Conservation (phyloP, 1,140 invertebrate genomes). For the Aphidius gifuensis region DNA sequence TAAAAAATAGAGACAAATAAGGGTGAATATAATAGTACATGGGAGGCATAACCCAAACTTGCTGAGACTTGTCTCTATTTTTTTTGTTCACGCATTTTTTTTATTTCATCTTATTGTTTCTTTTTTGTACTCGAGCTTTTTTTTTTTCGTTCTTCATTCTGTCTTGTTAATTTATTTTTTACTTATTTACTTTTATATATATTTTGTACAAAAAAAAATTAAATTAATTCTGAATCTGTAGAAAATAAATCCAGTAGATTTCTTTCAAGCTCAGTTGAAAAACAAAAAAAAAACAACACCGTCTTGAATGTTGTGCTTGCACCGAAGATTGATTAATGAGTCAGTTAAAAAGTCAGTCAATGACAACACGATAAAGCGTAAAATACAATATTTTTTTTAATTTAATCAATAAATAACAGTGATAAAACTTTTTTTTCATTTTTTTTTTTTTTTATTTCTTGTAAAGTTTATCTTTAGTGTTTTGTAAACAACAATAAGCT, state of each 20-base stretch:
- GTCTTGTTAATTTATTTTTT: not conserved
- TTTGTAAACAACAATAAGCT: no score
- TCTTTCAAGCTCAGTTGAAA: not conserved
- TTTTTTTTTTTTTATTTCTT: not conserved
- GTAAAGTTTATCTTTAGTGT: not conserved
- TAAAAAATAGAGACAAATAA: constrained; percentile 25
- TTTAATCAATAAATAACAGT: constrained; percentile 17
- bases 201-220: constrained; percentile 1
- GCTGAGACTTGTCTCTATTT: constrained; percentile 31
- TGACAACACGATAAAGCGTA: constrained; percentile 16
- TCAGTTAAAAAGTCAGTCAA: constrained; percentile 18
- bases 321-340: constrained; percentile 21
- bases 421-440: constrained; percentile 3
- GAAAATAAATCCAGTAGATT: constrained; percentile 3
- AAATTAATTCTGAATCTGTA: not conserved
- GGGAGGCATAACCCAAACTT: constrained; percentile 25
- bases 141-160: not conserved
- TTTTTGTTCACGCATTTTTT: constrained; percentile 30
- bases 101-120: not conserved
- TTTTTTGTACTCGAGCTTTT: not conserved
- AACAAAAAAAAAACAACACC: not conserved
- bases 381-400: constrained; percentile 10
- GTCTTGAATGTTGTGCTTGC: not conserved
- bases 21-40: no score
- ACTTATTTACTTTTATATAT: not conserved